phyloP scores from a whole-genome alignment of 2,113 vertebrate genomes.

The Echinops telfairi region DNA sequence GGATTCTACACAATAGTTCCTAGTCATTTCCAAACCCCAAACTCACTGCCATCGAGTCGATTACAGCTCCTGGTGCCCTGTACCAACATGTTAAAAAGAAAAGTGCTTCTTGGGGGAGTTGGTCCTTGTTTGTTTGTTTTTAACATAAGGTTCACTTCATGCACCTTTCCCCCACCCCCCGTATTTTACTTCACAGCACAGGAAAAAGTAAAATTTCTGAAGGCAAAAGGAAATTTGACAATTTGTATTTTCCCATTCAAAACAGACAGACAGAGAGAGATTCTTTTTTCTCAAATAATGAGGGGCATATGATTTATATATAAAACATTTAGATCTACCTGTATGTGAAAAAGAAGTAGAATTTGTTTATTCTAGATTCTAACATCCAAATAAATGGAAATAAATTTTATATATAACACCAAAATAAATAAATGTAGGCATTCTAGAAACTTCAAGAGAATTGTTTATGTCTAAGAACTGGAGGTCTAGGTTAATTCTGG shows the following conservation, averaged over 20 bases:
- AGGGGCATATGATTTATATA: neutral
- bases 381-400: neutral
- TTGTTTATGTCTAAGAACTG: slow-evolving; percentile 1
- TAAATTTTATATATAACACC: slow-evolving; percentile 68
- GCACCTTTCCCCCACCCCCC: too few relatives aligned
- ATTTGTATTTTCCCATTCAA: neutral
- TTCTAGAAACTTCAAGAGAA: neutral
- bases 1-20: neutral
- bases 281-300: slow-evolving; percentile 12
- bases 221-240: neutral
- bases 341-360: neutral
- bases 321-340: neutral
- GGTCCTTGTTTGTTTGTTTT: neutral
- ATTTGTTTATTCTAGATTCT: neutral
- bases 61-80: too few relatives aligned
- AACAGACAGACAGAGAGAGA: neutral
- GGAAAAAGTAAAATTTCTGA: slow-evolving; percentile 20
- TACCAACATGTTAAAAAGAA: neutral
- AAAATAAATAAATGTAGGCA: slow-evolving; percentile 21
- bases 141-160: neutral
- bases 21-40: too few relatives aligned
- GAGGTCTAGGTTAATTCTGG: slow-evolving; percentile 7
- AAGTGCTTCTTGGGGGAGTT: slow-evolving; percentile 15
- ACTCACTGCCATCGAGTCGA: too few relatives aligned
- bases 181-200: neutral